These are phyloP conservation scores for Chironomus tepperi DNA, from an alignment of 1,140 invertebrate species.

Conservation along the genomic window DNA sequence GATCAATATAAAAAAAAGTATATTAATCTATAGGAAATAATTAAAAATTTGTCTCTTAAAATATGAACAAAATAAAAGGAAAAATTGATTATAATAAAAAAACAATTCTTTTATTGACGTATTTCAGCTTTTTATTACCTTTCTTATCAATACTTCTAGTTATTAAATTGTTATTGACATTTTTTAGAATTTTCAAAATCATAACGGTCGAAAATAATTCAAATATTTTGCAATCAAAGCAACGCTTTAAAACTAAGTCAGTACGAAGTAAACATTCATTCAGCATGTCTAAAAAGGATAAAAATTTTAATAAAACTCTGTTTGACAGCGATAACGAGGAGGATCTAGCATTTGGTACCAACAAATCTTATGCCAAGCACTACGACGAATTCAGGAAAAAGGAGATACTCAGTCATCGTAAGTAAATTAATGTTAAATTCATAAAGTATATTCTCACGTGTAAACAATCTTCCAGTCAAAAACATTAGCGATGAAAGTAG, in stretches of 20 bases:
- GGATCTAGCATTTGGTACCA: conserved; percentile 53
- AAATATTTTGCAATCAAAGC: background rate
- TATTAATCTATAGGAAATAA: conserved; percentile 3
- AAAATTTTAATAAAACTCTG: conserved; percentile 30
- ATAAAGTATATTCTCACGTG: conserved; percentile 27
- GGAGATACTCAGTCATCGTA: conserved; percentile 79
- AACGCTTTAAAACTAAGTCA: background rate
- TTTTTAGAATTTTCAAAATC: background rate
- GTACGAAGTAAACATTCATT: background rate
- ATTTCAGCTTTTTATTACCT: background rate
- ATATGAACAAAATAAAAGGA: conserved; percentile 5
- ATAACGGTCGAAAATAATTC: too few species aligned
- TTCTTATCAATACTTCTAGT: background rate
- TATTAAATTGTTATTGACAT: background rate
- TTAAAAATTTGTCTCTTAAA: conserved; percentile 10
- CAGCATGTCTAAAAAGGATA: background rate
- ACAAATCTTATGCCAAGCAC: conserved; percentile 70
- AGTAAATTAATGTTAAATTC: conserved; percentile 32
- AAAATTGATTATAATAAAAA: conserved; percentile 22
- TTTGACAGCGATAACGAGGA: conserved; percentile 43
- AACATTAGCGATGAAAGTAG: conserved; percentile 56
- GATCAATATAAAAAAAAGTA: background rate
- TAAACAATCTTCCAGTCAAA: conserved; percentile 49
- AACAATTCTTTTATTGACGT: conserved; percentile 5
- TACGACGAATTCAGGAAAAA: conserved; percentile 74